Conservation (phyloP, 2,113 vertebrate genomes). For the Recurvirostra avosetta region DNA sequence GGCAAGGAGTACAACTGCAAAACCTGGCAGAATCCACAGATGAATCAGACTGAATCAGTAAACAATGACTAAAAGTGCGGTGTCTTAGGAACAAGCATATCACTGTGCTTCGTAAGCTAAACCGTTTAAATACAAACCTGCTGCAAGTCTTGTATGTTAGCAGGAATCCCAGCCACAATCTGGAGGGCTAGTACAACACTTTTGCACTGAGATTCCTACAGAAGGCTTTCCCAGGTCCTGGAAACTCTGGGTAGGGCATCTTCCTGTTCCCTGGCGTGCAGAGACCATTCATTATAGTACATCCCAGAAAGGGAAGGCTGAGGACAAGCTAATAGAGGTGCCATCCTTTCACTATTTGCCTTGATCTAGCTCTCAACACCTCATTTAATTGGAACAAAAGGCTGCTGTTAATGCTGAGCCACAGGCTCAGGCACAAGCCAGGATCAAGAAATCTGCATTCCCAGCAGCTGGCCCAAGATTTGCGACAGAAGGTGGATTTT, state of each 20-base stretch:
- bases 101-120: not conserved
- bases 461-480: not conserved
- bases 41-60: slow-evolving; percentile 20
- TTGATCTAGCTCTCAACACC: not conserved
- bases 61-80: slow-evolving; percentile 6
- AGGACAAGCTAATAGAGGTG: not conserved
- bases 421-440: not conserved
- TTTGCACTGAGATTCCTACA: not conserved
- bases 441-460: not conserved
- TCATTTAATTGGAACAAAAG: not conserved
- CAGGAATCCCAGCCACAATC: not conserved
- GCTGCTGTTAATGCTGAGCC: not conserved
- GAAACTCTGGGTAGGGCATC: not conserved
- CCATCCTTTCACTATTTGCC: not conserved
- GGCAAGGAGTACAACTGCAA: not conserved
- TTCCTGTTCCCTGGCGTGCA: not conserved
- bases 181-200: not conserved
- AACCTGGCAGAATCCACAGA: slow-evolving; percentile 8
- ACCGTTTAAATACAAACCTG: not conserved
- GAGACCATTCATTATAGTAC: not conserved
- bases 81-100: not conserved
- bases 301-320: not conserved
- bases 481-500: not conserved
- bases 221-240: not conserved
- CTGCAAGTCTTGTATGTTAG: not conserved